Conservation (phyloP, 2,888 invertebrate species). For the Dorcus hopei region DNA sequence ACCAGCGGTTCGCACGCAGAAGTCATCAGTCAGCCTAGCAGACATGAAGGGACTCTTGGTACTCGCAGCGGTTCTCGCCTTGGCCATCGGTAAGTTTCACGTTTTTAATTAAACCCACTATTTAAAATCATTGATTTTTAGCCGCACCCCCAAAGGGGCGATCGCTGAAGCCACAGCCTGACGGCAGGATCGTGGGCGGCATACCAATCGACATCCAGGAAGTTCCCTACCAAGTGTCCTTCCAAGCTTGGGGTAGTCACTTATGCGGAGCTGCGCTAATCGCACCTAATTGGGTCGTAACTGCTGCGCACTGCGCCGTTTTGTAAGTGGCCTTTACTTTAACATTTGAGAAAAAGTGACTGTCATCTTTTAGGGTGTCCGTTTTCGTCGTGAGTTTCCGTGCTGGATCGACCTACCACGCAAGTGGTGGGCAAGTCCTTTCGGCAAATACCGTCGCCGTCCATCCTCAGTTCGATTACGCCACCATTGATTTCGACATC, state of each 20-base stretch:
- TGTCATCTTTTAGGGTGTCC: too few species aligned
- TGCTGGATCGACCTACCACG: constrained; percentile 18
- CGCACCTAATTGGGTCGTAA: constrained; percentile 6
- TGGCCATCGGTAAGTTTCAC: constrained; percentile 6
- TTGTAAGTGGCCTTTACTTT: background rate
- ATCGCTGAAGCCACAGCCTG: constrained; percentile 5
- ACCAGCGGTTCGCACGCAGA: too few species aligned
- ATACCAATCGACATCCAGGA: constrained; percentile 5
- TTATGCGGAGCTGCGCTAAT: constrained; percentile 20
- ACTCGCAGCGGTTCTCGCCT: background rate
- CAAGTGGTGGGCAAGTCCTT: constrained; percentile 11
- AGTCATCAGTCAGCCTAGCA: too few species aligned
- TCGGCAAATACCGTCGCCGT: constrained; percentile 9
- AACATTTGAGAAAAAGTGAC: background rate
- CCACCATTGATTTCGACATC: constrained; percentile 18
- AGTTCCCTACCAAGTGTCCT: constrained; percentile 15
- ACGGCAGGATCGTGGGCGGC: constrained; percentile 27
- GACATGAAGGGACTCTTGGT: constrained; percentile 8
- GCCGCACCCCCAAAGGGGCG: constrained; percentile 1
- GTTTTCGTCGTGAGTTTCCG: constrained; percentile 7
- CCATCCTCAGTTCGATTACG: constrained; percentile 14
- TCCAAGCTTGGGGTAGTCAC: constrained; percentile 11
- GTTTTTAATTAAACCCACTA: too few species aligned
- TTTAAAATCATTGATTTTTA: constrained; percentile 6
- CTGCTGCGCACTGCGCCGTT: constrained; percentile 20